phyloP scores from a whole-genome alignment of 2,113 vertebrate genomes.

The Columbina picui region DNA sequence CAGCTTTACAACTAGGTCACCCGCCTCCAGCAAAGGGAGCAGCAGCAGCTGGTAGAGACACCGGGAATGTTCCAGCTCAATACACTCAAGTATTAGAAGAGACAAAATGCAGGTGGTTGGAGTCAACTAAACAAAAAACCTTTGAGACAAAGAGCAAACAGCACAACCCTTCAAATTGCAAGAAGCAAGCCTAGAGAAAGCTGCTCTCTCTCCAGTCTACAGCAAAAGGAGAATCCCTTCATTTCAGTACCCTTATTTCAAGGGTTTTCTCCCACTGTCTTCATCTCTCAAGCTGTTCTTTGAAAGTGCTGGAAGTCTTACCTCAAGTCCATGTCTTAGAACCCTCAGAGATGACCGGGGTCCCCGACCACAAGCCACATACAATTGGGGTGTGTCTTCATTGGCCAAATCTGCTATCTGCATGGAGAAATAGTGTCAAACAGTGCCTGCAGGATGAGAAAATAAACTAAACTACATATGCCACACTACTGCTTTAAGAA shows the following conservation, averaged over 20 bases:
- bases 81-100: not conserved
- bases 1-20: not conserved
- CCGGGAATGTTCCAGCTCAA: not conserved
- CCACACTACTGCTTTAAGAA: not conserved
- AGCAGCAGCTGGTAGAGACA: not conserved
- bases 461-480: not conserved
- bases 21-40: not conserved
- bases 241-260: not conserved
- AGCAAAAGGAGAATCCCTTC: not conserved
- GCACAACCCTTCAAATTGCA: not conserved
- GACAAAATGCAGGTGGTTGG: not conserved
- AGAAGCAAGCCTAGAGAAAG: not conserved
- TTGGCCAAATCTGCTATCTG: constrained; percentile 98
- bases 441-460: accelerated
- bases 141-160: not conserved
- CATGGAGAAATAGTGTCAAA: not conserved
- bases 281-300: not conserved
- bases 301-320: constrained; percentile 32
- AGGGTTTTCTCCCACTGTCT: not conserved
- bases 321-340: constrained; percentile 95
- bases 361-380: constrained; percentile 93
- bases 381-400: constrained; percentile 96
- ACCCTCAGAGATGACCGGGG: constrained; percentile 93
- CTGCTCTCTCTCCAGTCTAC: not conserved
- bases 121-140: not conserved